Evolutionary conservation across 2,113 vertebrate species (phyloP).

Genomic region (western clawed frog (Xenopus tropicalis)): DNA sequence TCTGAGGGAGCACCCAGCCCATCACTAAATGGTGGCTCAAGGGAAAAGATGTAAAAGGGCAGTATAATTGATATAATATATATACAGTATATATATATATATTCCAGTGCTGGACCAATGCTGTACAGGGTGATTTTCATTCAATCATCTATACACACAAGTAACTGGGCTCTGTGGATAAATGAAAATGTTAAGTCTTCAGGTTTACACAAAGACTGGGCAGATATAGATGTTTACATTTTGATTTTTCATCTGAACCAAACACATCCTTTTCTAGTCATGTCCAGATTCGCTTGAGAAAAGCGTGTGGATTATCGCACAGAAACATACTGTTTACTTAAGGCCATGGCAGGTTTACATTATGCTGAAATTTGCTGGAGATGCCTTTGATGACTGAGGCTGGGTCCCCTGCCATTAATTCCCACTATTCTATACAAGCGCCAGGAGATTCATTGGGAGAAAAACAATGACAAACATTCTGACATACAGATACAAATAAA

Average conservation of each 20-base stretch:
- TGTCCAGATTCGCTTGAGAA: not conserved
- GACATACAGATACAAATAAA: not conserved
- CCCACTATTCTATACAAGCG: not conserved
- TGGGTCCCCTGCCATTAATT: not conserved
- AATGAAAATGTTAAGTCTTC: not conserved
- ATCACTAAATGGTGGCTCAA: too few relatives aligned
- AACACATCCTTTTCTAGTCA: not conserved
- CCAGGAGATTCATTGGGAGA: not conserved
- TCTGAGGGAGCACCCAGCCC: too few relatives aligned
- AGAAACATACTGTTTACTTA: not conserved
- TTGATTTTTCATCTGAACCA: not conserved
- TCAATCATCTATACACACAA: too few relatives aligned
- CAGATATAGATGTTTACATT: not conserved
- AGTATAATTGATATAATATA: too few relatives aligned
- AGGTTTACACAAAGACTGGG: not conserved
- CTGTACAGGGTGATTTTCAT: too few relatives aligned
- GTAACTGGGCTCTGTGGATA: too few relatives aligned
- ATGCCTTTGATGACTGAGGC: not conserved
- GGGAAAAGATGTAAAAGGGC: too few relatives aligned
- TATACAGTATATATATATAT: too few relatives aligned
- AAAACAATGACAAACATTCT: not conserved
- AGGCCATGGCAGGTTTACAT: not conserved
- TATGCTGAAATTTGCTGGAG: not conserved
- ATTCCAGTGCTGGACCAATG: too few relatives aligned
- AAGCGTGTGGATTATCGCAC: not conserved